Percentiles rank a stretch among this genome's conserved stretches.
Evolutionary conservation across 2,113 vertebrate species (phyloP).

Genomic region (Mellivora capensis): DNA sequence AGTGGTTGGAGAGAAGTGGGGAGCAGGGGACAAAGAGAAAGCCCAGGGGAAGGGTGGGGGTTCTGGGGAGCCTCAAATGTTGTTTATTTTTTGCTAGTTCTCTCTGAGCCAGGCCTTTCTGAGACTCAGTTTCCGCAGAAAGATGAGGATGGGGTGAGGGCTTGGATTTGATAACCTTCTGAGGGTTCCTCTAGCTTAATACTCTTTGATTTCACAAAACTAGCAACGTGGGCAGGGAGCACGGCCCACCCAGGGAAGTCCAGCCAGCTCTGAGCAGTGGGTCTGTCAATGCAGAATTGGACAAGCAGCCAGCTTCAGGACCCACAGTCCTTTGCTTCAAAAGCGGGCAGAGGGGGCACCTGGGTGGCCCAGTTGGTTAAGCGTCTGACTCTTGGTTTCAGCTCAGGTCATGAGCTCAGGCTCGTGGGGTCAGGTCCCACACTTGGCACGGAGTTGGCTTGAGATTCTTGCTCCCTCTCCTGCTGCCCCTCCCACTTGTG

Average conservation of each 20-base stretch:
- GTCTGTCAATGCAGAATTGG: not conserved
- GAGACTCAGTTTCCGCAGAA: not conserved
- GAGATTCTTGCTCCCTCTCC: not conserved
- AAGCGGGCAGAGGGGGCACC: not conserved
- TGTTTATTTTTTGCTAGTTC: not conserved
- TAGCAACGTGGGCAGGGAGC: accelerated
- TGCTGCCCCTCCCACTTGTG: not conserved
- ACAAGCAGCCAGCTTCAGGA: not conserved
- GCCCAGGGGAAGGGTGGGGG: too few relatives aligned
- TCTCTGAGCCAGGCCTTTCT: not conserved
- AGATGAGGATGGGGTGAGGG: not conserved
- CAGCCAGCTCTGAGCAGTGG: not conserved
- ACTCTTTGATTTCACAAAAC: not conserved
- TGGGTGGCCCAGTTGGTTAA: not conserved
- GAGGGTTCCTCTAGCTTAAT: not conserved
- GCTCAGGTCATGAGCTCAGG: not conserved
- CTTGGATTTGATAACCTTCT: not conserved
- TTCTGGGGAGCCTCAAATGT: not conserved
- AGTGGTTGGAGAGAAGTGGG: not conserved
- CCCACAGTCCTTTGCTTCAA: not conserved
- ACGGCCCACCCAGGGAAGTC: too few relatives aligned
- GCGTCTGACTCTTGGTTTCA: not conserved
- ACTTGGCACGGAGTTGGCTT: not conserved
- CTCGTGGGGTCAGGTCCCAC: not conserved
- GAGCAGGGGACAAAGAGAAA: not conserved